Percentiles rank a stretch among this genome's conserved stretches.
These are phyloP conservation scores for Loxodonta africana DNA, from an alignment of 2,113 vertebrate genomes.

Conservation along the genomic window DNA sequence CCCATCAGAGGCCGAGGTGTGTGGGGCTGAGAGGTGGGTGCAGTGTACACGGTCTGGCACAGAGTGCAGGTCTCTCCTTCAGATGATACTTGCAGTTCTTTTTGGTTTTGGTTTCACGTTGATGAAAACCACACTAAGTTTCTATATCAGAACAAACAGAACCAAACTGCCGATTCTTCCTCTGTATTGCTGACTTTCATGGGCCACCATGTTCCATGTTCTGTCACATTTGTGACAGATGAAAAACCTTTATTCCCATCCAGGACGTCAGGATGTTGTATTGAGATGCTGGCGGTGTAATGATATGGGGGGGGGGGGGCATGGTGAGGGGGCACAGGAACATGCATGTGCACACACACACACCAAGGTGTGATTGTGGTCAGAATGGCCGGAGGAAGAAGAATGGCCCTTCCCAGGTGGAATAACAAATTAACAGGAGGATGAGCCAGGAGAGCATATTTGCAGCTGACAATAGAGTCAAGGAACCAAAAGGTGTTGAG, in stretches of 20 bases:
- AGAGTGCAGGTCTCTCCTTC: accelerated
- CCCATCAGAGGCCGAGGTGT: background rate
- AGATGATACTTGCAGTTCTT: background rate
- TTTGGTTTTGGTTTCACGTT: background rate
- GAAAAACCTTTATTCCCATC: too few relatives aligned
- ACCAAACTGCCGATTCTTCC: background rate
- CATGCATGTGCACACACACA: background rate
- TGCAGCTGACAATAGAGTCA: background rate
- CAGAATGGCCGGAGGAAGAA: accelerated
- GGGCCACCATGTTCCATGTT: accelerated
- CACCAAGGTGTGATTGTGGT: accelerated
- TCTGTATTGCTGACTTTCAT: background rate
- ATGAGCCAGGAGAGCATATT: accelerated
- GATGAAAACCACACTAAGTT: background rate
- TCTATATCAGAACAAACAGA: background rate
- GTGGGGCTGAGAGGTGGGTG: background rate
- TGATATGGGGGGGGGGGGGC: too few relatives aligned
- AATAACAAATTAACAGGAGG: accelerated
- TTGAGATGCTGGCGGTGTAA: too few relatives aligned
- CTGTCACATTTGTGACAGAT: accelerated
- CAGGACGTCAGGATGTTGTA: accelerated
- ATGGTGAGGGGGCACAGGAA: accelerated
- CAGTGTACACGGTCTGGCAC: background rate
- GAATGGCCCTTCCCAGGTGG: background rate
- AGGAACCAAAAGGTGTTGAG: background rate